Conservation (phyloP, 2,797 vertebrate species). For the Orestias chungarensis region DNA sequence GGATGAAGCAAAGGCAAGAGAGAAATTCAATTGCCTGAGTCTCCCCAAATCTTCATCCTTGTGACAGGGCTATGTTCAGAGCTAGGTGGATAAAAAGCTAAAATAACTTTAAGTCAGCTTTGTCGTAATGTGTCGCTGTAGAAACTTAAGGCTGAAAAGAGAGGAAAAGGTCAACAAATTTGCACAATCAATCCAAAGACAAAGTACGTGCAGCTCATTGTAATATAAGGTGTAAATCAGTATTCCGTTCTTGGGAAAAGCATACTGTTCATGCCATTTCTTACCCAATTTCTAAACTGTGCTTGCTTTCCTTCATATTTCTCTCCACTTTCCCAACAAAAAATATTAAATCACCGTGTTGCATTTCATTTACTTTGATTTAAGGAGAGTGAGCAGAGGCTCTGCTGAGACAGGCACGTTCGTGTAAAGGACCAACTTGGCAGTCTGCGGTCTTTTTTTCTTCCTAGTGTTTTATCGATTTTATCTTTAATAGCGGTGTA, state of each 20-base stretch:
- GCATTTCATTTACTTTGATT: constrained; percentile 58
- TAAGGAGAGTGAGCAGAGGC: constrained; percentile 28
- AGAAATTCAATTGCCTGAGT: constrained; percentile 55
- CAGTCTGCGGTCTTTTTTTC: constrained; percentile 5
- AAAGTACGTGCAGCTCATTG: constrained; percentile 9
- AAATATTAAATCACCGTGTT: constrained; percentile 31
- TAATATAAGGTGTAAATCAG: constrained; percentile 19
- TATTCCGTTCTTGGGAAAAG: constrained; percentile 14
- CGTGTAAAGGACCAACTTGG: not conserved
- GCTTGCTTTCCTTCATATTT: constrained; percentile 6
- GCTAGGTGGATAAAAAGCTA: constrained; percentile 39
- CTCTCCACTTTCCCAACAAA: constrained; percentile 7
- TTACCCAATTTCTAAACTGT: constrained; percentile 33
- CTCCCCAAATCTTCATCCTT: constrained; percentile 44
- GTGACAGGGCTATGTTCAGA: constrained; percentile 46
- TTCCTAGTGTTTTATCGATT: constrained; percentile 1
- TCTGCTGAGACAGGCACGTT: constrained; percentile 43
- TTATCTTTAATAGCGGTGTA: constrained; percentile 1
- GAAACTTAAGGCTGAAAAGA: constrained; percentile 8
- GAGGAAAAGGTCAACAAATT: not conserved
- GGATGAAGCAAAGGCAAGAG: constrained; percentile 15
- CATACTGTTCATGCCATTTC: constrained; percentile 24
- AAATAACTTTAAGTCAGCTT: constrained; percentile 42
- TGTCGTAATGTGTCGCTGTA: constrained; percentile 25
- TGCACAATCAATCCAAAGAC: constrained; percentile 4